These are phyloP conservation scores for Connochaetes taurinus DNA, from an alignment of 2,113 vertebrate species.

Conservation along the genomic window DNA sequence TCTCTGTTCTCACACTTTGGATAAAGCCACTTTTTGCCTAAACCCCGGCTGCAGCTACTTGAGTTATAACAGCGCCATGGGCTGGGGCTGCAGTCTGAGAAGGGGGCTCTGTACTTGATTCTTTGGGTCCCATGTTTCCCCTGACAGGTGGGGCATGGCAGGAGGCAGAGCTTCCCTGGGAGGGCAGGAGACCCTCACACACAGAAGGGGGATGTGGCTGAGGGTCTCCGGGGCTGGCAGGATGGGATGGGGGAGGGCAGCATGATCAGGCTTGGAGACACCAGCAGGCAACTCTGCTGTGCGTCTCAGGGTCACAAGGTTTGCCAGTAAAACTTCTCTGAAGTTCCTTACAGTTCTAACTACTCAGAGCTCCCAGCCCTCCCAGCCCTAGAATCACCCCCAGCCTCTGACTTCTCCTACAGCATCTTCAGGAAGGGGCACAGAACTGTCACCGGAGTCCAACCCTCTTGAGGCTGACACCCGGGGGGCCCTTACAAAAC, in stretches of 20 bases:
- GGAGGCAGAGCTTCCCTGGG: neutral
- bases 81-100: neutral
- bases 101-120: neutral
- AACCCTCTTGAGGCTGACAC: neutral
- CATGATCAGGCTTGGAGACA: neutral
- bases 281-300: neutral
- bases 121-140: neutral
- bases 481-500: neutral
- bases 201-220: neutral
- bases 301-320: neutral
- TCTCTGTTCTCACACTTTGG: neutral
- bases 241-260: neutral
- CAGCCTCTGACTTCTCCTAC: neutral
- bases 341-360: neutral
- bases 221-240: neutral
- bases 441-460: neutral
- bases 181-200: neutral
- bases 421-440: neutral
- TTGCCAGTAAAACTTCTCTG: neutral
- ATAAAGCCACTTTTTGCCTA: neutral
- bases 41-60: neutral
- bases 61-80: accelerated
- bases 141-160: too few relatives aligned
- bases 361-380: neutral
- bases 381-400: neutral